Evolutionary conservation across 1,140 invertebrate species (phyloP).

Genomic region (Lucilia cuprina): DNA sequence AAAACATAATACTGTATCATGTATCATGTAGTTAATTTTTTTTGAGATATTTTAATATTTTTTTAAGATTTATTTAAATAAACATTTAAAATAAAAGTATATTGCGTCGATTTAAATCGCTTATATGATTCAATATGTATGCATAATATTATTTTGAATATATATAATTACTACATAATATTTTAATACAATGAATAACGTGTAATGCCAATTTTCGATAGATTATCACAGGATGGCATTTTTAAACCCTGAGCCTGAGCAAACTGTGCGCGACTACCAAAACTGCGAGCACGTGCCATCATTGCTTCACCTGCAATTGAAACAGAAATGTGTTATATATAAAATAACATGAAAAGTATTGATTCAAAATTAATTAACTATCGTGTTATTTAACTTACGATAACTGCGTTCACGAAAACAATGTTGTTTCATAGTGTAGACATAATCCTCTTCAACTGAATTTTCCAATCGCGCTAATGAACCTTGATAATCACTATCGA

Average conservation of each 20-base stretch:
- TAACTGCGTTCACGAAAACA: slow-evolving; percentile 91
- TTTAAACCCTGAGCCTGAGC: slow-evolving; percentile 43
- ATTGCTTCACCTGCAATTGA: slow-evolving; percentile 42
- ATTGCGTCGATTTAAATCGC: too few relatives aligned
- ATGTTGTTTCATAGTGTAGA: slow-evolving; percentile 80
- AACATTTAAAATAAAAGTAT: too few relatives aligned
- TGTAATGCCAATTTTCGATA: slow-evolving; percentile 41
- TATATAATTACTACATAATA: too few relatives aligned
- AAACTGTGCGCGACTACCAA: slow-evolving; percentile 41
- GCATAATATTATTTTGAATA: too few relatives aligned
- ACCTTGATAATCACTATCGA: slow-evolving; percentile 83
- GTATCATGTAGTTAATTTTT: too few relatives aligned
- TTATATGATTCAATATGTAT: too few relatives aligned
- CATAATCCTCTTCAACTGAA: slow-evolving; percentile 92
- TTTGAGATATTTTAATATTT: too few relatives aligned
- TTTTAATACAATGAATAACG: slow-evolving; percentile 38
- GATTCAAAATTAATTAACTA: background rate
- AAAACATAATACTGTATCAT: too few relatives aligned
- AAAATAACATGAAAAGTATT: background rate
- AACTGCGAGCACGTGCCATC: slow-evolving; percentile 43
- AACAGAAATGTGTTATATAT: background rate
- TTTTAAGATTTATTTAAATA: too few relatives aligned
- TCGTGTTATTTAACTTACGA: slow-evolving; percentile 67
- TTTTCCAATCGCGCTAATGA: slow-evolving; percentile 85
- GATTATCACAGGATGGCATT: slow-evolving; percentile 45